These are phyloP conservation scores for Criorhina ranunculi DNA, from an alignment of 2,888 invertebrate genomes.

Conservation along the genomic window DNA sequence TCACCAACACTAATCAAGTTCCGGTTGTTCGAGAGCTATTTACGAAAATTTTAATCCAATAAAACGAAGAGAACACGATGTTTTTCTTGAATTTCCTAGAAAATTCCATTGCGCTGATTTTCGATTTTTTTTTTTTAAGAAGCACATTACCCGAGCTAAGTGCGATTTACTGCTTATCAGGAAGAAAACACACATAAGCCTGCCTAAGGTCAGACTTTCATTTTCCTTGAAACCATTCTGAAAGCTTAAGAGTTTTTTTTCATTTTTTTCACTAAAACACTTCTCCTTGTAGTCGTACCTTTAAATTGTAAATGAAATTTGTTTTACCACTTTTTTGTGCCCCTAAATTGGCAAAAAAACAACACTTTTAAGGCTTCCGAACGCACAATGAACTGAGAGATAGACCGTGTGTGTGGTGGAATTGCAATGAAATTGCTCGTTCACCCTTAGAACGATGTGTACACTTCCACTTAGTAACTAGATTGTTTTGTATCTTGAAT, in stretches of 20 bases:
- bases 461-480: conserved; percentile 69
- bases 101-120: conserved; percentile 27
- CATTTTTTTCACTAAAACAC: no score
- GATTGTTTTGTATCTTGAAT: conserved; percentile 29
- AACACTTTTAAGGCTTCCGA: conserved; percentile 65
- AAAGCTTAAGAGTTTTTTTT: not conserved
- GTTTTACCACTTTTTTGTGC: conserved; percentile 2
- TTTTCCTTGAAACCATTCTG: conserved; percentile 48
- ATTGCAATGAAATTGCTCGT: conserved; percentile 26
- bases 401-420: not conserved
- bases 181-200: conserved; percentile 17
- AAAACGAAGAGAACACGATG: not conserved
- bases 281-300: not conserved
- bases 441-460: conserved; percentile 41
- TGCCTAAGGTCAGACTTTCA: conserved; percentile 62
- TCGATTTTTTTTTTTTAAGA: not conserved
- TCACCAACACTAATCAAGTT: no score
- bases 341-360: not conserved
- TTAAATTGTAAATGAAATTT: not conserved
- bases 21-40: no score
- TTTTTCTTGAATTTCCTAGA: conserved; percentile 39
- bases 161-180: conserved; percentile 67
- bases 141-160: conserved; percentile 8
- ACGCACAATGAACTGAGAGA: not conserved
- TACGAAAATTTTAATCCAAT: not conserved